Evolutionary conservation across 2,113 vertebrate genomes (phyloP).

Genomic region (Corythaixoides concolor): DNA sequence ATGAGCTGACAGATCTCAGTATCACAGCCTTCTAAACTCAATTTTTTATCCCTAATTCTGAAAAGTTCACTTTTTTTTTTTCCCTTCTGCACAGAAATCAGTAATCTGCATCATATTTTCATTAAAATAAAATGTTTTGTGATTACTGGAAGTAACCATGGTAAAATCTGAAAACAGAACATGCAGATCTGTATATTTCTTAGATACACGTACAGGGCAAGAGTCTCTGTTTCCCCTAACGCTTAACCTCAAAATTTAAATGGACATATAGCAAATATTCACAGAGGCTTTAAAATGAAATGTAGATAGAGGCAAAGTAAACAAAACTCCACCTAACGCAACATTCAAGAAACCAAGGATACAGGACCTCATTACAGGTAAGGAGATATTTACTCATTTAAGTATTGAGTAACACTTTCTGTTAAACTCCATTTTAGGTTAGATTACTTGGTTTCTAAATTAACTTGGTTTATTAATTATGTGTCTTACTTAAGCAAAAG

Average conservation of each 20-base stretch:
- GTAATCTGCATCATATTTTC: not conserved
- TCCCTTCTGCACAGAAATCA: not conserved
- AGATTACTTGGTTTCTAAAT: not conserved
- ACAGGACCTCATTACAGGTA: not conserved
- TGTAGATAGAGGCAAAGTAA: not conserved
- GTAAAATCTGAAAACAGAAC: not conserved
- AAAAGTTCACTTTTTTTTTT: not conserved
- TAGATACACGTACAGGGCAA: accelerated
- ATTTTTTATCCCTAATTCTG: not conserved
- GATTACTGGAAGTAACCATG: not conserved
- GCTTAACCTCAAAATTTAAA: not conserved
- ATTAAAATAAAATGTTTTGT: not conserved
- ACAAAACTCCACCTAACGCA: not conserved
- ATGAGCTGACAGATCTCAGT: not conserved
- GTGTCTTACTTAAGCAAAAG: not conserved
- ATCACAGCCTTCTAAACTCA: not conserved
- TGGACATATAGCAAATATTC: not conserved
- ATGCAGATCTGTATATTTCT: not conserved
- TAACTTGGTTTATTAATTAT: not conserved
- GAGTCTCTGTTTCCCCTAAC: not conserved
- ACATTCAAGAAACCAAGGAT: not conserved
- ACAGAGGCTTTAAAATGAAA: not conserved
- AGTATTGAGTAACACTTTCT: not conserved
- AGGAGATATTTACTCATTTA: not conserved
- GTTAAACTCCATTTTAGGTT: not conserved